These are phyloP conservation scores for Drosophila atroscutellata DNA, from an alignment of 2,888 invertebrate genomes.

Conservation along the genomic window DNA sequence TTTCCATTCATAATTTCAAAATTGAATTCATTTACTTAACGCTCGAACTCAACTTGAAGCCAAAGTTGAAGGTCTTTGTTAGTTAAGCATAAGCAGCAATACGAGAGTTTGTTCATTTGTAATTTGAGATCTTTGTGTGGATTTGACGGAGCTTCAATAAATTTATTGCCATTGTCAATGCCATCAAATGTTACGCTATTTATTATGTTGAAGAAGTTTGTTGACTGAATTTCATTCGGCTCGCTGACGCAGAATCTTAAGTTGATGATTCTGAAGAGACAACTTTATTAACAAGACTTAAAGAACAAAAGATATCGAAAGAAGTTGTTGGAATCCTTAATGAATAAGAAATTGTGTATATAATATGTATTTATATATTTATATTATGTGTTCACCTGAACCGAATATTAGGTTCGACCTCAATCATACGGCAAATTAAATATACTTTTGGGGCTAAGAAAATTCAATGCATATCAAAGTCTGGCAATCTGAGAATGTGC, in stretches of 20 bases:
- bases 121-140: constrained; percentile 9
- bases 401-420: not conserved
- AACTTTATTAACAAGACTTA: not conserved
- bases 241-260: not conserved
- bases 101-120: constrained; percentile 13
- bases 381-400: not conserved
- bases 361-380: not conserved
- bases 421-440: not conserved
- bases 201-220: not conserved
- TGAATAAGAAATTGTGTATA: not conserved
- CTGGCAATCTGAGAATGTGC: constrained; percentile 1
- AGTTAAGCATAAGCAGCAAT: not conserved
- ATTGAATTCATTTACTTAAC: constrained; percentile 29
- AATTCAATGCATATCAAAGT: not conserved
- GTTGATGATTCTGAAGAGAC: not conserved
- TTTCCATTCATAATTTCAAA: constrained; percentile 23
- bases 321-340: not conserved
- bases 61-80: constrained; percentile 4
- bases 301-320: not conserved
- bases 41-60: constrained; percentile 6
- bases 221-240: constrained; percentile 7
- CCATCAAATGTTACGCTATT: not conserved
- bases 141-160: constrained; percentile 12
- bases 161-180: constrained; percentile 9
- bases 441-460: not conserved